Percentiles rank a stretch among this genome's conserved stretches.
Evolutionary conservation across 2,113 vertebrate genomes (phyloP).

Genomic region (Hippocampus comes): DNA sequence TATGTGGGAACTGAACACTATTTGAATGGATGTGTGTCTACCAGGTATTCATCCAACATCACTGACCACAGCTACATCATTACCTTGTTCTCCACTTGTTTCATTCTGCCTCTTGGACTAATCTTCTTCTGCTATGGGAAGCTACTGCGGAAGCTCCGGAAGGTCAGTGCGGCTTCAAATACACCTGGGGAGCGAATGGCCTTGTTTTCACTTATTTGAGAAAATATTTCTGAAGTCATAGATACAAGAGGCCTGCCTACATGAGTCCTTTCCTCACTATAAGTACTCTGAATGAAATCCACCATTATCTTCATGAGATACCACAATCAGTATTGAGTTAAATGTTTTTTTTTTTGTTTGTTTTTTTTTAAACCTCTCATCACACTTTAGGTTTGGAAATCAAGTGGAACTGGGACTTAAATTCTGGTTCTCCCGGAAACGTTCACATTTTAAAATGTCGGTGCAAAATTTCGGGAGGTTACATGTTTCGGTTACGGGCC

Average conservation of each 20-base stretch:
- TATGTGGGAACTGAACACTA: background rate
- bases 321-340: no score
- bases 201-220: background rate
- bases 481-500: no score
- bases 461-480: no score
- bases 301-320: background rate
- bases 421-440: no score
- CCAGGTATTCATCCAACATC: conserved; percentile 80
- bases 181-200: background rate
- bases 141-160: conserved; percentile 78
- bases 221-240: background rate
- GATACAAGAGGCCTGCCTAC: no score
- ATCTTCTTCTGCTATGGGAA: conserved; percentile 86
- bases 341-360: no score
- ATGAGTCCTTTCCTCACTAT: no score
- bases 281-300: background rate
- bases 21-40: background rate
- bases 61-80: conserved; percentile 80
- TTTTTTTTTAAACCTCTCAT: no score
- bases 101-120: conserved; percentile 79
- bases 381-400: no score
- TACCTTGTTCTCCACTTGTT: conserved; percentile 82
- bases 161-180: conserved; percentile 68
- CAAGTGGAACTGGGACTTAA: no score
- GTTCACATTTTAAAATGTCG: no score